Evolutionary conservation across 2,113 vertebrate species (phyloP), one percentile per base, ranked within the genome.

Genomic region (Quiscalus mexicanus): DNA sequence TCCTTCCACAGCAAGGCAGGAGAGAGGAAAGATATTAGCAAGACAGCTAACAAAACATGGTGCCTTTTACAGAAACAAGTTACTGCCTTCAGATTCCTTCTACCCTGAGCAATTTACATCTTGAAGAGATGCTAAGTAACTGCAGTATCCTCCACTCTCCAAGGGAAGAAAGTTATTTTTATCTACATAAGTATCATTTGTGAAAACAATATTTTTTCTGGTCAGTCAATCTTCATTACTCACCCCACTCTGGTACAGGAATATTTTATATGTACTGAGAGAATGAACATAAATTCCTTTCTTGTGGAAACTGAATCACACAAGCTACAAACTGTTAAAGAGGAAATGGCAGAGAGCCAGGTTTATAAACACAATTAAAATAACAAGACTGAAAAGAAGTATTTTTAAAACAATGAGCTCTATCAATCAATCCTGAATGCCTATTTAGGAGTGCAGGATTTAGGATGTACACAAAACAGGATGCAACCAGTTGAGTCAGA

Each of bases 1-100:
- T 99, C 99, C 99, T 99, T 95, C 73, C 87, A 63, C 45, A 80
- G 70, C 49, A 84, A 83, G 47, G 62, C 10, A 77, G 49, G 85
- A 80, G 31, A 83, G 15, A 87, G 12, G 21, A 37, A 74, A 87
- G 7, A 3, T 23, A 55, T 69, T 24, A 95, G 35, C 37, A 88
- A 39, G 17, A 5, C 47, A 50, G 5, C 21, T 62, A 86, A 71
- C 24, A 79, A 50, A 89, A 71, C 30, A 60, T 2, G 31, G 25
- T 31, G 69, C 28, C 55, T 83, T 80, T 81, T 41, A 78, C 58
- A 89, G 65, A 81, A 91, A 89, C 12, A 75, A 81, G 9, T 33
- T 62, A 63, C 6, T 78, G 53, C 28, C 45, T 84, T 74, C 63
- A 30, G 17, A 47, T 83, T 74, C 52, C 27, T 68, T 65, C 64